Evolutionary conservation across 1,140 invertebrate species (phyloP), one percentile per base, ranked within the genome.

Genomic region (Drosophila littoralis): DNA sequence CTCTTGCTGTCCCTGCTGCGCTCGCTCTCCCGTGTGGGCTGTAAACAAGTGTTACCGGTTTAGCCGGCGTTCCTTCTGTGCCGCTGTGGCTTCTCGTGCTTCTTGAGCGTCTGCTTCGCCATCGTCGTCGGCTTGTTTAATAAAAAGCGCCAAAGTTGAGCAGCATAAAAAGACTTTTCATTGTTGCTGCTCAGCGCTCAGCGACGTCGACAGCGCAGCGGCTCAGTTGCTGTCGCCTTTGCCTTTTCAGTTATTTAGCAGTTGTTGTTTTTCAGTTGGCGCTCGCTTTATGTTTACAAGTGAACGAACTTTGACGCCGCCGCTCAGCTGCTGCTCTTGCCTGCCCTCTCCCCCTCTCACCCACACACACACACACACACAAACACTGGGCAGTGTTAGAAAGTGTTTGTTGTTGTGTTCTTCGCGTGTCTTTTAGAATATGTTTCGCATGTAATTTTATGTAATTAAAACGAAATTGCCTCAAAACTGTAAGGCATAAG

Each of bases 1-100:
- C 2, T 22, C 22, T 22, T 22, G 22, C 22, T 52, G 42, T 43
- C 42, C 42, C n/a, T 50, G 9, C 36, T 32, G 36, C 9, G 42
- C 52, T 69, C 58, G 13, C 51, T 36, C 40, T 22, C 45, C 35
- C 64, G 57, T 64, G 73, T 77, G 59, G 67, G 73, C 48, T 42
- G 66, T 77, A 88, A 88, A 88, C 83, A 88, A 88, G 83, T 88
- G 83, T 89, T 89, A 88, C 83, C 83, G 83, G 83, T 88, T 88
- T 89, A 75, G 82, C 81, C 82, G 81, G 81, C 81, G 68, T 81
- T 75, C 66, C 61, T 75, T 78, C 75, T 81, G 68, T 70, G 81
- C 73, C 65, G 55, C 80, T 71, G 60, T 48, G 59, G 51, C 75
- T 48, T 67, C 79, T 73, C 66, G 70, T 52, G 51, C 17, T 46